phyloP scores from a whole-genome alignment of 2,113 vertebrate genomes.

The Dasypus novemcinctus region DNA sequence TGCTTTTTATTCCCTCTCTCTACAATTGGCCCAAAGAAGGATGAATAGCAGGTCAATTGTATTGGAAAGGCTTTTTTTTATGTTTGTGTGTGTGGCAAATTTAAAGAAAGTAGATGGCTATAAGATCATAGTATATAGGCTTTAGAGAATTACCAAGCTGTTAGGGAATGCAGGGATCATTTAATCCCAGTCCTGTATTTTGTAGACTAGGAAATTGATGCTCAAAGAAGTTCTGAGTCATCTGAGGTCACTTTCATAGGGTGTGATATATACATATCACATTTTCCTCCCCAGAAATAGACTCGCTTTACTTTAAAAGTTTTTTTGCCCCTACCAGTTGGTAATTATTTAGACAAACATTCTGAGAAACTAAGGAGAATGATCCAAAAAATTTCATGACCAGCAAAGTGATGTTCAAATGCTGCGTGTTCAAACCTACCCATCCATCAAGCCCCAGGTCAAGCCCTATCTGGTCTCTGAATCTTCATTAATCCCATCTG shows the following conservation, averaged over 20 bases:
- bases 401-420: not conserved
- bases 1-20: conserved; percentile 59
- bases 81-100: not conserved
- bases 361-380: not conserved
- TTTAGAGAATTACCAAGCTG: not conserved
- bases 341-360: not conserved
- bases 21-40: conserved; percentile 75
- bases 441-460: not conserved
- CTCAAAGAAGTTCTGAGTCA: not conserved
- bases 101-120: conserved; percentile 48
- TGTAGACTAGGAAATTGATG: not conserved
- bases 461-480: not conserved
- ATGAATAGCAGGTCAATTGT: conserved; percentile 73
- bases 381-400: not conserved
- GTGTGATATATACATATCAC: not conserved
- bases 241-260: not conserved
- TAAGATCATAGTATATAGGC: not conserved
- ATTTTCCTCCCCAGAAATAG: not conserved
- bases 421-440: not conserved
- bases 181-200: not conserved
- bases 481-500: not conserved
- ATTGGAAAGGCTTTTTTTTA: conserved; percentile 60
- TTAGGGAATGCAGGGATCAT: not conserved
- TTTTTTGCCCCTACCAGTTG: not conserved
- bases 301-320: not conserved